Evolutionary conservation across 2,888 invertebrate species (phyloP).

Genomic region (Tanytarsus gracilentus): DNA sequence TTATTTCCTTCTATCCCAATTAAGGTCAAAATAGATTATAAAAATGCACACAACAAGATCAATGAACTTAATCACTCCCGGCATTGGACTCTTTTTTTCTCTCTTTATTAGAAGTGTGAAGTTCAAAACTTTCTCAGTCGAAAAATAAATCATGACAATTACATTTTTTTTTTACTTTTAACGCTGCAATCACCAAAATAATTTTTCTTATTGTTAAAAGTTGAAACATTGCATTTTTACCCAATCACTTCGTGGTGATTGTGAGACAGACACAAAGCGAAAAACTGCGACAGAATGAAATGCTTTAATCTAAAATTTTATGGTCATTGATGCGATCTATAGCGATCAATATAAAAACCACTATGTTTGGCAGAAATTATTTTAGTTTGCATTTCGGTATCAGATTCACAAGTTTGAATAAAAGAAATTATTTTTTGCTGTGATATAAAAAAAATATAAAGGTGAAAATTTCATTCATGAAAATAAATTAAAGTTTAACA

Average conservation of each 20-base stretch:
- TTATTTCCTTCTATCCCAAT: no score
- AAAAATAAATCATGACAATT: no score
- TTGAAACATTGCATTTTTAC: no score
- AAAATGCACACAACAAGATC: neutral
- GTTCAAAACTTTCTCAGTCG: no score
- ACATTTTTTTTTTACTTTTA: no score
- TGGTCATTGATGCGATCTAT: conserved; percentile 16
- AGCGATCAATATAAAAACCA: conserved; percentile 13
- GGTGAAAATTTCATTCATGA: no score
- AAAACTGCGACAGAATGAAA: conserved; percentile 7
- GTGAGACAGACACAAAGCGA: neutral
- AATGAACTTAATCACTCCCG: neutral
- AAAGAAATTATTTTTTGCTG: no score
- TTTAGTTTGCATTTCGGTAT: conserved; percentile 12
- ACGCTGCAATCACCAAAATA: no score
- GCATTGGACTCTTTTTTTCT: neutral
- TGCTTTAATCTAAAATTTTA: conserved; percentile 21
- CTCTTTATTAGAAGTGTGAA: neutral
- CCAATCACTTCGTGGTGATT: neutral
- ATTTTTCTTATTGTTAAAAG: no score
- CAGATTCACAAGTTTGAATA: no score
- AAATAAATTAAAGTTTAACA: no score
- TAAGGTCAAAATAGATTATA: no score
- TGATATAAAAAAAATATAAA: conserved; percentile 5
- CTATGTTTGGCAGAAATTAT: neutral